Evolutionary conservation across 2,113 vertebrate genomes (phyloP), one percentile per base, ranked within the genome.

Genomic region (Seriola aureovittata): DNA sequence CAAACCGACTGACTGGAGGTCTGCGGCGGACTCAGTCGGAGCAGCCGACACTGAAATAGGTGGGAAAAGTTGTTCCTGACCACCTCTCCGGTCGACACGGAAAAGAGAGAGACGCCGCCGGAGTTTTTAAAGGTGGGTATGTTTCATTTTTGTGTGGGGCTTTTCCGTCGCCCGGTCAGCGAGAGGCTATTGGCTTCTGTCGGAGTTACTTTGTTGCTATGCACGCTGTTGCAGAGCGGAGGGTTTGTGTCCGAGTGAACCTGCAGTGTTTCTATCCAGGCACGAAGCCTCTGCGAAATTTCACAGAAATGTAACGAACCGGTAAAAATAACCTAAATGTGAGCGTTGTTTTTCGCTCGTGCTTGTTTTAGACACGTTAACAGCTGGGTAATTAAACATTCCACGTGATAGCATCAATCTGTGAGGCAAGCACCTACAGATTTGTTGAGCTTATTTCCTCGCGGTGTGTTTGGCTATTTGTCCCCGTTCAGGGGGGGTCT

Each of bases 191-290:
- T 84, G 89, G 91, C 66, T 91, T 79, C 32, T 66, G 74, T 4
- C 46, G 71, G 90, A 85, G 65, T 88, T 72, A 90, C 85, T 91
- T 91, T 90, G 91, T 91, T 91, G 93, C 90, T 63, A 80, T 85
- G 90, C 86, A 78, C 85, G 86, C 85, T 77, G 93, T 48, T 70
- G 86, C 90, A 70, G 84, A 80, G 16, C 57, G 52, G 72, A 60
- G 48, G 62, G 23, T 29, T 76, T 17, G 70, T 60, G 1, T 57
- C 59, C 55, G 63, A 65, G 60, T 87, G 62, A 91, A 89, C 85
- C 90, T 93, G 93, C 88, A 5, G 73, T 14, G 89, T 83, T 88
- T 81, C 85, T 64, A 84, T 89, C 85, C 80, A 2, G 9, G 14
- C 69, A 12, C 8, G n/a, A 11, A 52, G 69, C 70, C 44, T 17